Base-by-base conservation (phyloP, 2,888 invertebrate genomes). In the Eupithecia dodoneata region DNA sequence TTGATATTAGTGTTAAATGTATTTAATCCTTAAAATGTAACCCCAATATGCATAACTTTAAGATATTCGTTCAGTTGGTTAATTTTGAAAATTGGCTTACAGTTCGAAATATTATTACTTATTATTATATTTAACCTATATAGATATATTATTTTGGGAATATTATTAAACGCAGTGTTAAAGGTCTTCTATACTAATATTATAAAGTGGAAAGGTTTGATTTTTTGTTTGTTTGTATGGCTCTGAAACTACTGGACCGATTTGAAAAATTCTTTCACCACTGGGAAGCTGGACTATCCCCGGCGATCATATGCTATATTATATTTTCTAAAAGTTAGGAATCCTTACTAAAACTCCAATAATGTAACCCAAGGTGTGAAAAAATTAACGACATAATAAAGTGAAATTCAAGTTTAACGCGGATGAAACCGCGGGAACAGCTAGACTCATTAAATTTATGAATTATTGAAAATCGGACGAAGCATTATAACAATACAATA, bases 1-100 rank as follows among this genome's bases (percentile, higher is more conserved):
- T 94, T 94, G 70, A 70, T 70, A 89, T 89, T 88, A 85, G 79
- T 86, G 85, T 90, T 90, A 88, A 88, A 91, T 92, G 88, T 93
- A 93, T 94, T 89, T 93, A 93, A 90, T 90, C 92, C 88, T 83
- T 84, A 87, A 67, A 88, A 83, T 90, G 66, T 90, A 89, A 89
- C 90, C 90, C 87, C 67, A 87, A 85, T 83, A 86, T 87, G 85
- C 86, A 85, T 59, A 10, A 18, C 2, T 84, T 85, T 92, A 92
- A 88, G 87, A 80, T 92, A 91, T 88, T 82, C 82, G 76, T 85
- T 82, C 41, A 45, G 70, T 85, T 82, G 69, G 74, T 83, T 84
- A 75, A 80, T 80, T 83, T 87, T 85, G 89, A 88, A 90, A 88
- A 86, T 87, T 91, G 89, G 89, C 90, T 89, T 89, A 90, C 87